Evolutionary conservation across 2,113 vertebrate species (phyloP).

Genomic region (Equus przewalskii): DNA sequence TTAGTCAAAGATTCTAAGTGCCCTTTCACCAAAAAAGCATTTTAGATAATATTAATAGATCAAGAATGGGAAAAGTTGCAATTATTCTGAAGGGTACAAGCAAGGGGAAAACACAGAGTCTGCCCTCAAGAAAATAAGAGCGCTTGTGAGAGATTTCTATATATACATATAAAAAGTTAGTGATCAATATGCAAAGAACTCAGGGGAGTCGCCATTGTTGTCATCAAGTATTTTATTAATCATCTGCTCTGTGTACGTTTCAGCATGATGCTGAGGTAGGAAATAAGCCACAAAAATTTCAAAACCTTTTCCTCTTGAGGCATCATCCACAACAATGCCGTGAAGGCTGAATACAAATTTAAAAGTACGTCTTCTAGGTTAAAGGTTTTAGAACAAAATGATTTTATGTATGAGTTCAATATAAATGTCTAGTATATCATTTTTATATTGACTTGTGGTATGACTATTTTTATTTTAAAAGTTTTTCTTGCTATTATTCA

Average conservation of each 20-base stretch:
- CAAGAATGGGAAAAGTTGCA: background rate
- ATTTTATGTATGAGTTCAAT: slow-evolving; percentile 28
- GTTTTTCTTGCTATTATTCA: slow-evolving; percentile 33
- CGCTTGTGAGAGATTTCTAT: background rate
- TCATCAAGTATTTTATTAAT: slow-evolving; percentile 36
- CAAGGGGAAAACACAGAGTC: background rate
- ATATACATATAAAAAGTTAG: slow-evolving; percentile 22
- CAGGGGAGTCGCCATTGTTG: background rate
- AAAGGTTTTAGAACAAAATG: slow-evolving; percentile 52
- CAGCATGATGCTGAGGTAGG: slow-evolving; percentile 5
- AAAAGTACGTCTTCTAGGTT: background rate
- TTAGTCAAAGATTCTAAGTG: background rate
- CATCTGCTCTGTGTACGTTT: background rate
- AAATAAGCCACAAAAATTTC: slow-evolving; percentile 29
- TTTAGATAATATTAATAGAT: slow-evolving; percentile 18
- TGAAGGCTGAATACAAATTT: slow-evolving; percentile 7
- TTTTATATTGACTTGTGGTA: slow-evolving; percentile 39
- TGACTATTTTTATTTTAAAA: slow-evolving; percentile 64
- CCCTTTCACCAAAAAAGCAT: background rate
- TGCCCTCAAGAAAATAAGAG: background rate
- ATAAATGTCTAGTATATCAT: background rate
- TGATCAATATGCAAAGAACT: slow-evolving; percentile 1
- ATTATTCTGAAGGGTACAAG: background rate
- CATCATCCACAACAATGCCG: background rate
- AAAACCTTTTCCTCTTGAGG: background rate